A percentile compares a stretch with the other conserved stretches of the same genome.
phyloP scores from a whole-genome alignment of 2,797 vertebrate species.

The Malurus splendens region DNA sequence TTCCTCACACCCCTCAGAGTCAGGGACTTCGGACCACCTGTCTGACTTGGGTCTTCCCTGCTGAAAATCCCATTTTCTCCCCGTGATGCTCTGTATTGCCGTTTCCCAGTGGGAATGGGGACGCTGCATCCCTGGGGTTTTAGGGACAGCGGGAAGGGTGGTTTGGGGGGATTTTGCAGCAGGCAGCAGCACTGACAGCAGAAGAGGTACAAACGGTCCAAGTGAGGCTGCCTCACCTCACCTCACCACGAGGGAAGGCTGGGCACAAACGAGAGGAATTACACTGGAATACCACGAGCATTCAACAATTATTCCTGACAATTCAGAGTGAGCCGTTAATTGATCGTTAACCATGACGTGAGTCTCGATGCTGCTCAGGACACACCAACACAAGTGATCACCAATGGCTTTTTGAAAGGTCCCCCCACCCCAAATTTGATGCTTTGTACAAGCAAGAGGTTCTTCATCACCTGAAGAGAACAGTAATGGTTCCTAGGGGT shows the following conservation, averaged over 20 bases:
- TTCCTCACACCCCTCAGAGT: not conserved
- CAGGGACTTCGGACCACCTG: rapidly evolving
- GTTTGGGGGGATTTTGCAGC: not conserved
- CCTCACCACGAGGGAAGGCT: not conserved
- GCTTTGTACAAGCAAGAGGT: not conserved
- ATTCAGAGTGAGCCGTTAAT: not conserved
- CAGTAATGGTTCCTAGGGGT: not conserved
- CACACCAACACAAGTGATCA: not conserved
- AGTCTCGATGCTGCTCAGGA: not conserved
- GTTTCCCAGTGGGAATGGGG: not conserved
- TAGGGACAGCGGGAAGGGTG: rapidly evolving
- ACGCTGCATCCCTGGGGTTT: rapidly evolving
- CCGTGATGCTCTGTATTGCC: not conserved
- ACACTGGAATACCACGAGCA: not conserved
- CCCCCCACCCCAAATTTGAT: not conserved
- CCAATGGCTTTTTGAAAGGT: not conserved
- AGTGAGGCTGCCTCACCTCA: not conserved
- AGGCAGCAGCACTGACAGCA: not conserved
- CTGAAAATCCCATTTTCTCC: not conserved
- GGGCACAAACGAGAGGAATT: rapidly evolving
- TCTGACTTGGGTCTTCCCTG: not conserved
- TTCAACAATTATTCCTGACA: not conserved
- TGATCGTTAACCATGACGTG: not conserved
- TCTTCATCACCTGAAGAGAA: not conserved
- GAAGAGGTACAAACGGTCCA: not conserved